phyloP scores from a whole-genome alignment of 2,888 invertebrate species.

The Eustalomyia histrio region DNA sequence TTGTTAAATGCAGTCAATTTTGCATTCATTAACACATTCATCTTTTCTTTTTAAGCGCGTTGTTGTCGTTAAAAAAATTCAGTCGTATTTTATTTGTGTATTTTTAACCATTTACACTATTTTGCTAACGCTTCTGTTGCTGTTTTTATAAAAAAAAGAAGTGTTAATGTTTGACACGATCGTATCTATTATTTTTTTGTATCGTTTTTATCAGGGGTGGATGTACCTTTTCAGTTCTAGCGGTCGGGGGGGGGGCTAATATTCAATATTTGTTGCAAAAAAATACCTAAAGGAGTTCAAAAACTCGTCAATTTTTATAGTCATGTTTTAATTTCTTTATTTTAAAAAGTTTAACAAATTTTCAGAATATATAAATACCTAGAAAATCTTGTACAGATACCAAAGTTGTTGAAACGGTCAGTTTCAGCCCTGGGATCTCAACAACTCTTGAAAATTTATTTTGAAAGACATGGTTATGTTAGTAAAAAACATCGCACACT shows the following conservation, averaged over 20 bases:
- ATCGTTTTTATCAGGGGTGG: conserved; percentile 35
- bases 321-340: no score
- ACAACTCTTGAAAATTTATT: no score
- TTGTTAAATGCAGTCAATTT: conserved; percentile 54
- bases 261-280: neutral
- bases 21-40: conserved; percentile 62
- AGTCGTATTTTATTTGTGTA: conserved; percentile 56
- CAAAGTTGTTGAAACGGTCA: no score
- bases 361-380: no score
- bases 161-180: conserved; percentile 65
- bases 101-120: conserved; percentile 42
- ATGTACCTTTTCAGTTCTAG: neutral
- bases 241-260: no score
- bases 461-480: no score
- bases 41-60: conserved; percentile 39
- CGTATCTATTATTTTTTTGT: conserved; percentile 11
- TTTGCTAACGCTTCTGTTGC: conserved; percentile 63
- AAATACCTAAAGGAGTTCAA: no score
- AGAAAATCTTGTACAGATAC: no score
- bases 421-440: no score
- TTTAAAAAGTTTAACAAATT: no score
- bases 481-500: no score
- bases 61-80: conserved; percentile 39
- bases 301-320: no score
- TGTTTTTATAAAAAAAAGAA: conserved; percentile 32